Percentiles rank a stretch among this genome's conserved stretches.
Evolutionary conservation across 2,113 vertebrate genomes (phyloP).

Genomic region (Poeciliopsis turrubarensis): DNA sequence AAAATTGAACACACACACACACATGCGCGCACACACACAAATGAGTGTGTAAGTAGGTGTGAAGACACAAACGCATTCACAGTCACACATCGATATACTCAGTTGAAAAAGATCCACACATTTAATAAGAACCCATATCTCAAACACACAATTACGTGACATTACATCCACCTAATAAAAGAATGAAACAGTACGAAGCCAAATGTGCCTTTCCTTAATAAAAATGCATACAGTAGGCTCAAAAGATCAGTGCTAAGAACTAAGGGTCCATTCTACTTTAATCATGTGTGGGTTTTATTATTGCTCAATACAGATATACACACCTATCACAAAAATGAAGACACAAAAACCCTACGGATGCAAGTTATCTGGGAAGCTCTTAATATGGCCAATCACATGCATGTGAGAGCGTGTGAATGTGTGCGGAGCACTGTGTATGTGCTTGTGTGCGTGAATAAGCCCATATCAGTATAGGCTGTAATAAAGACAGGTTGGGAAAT

Average conservation of each 20-base stretch:
- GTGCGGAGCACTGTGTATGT: conserved; percentile 44
- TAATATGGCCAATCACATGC: conserved; percentile 77
- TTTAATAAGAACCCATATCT: conserved; percentile 14
- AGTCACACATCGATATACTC: conserved; percentile 20
- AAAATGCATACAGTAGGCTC: conserved; percentile 79
- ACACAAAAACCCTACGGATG: conserved; percentile 71
- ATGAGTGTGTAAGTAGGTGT: conserved; percentile 20
- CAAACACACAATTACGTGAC: conserved; percentile 63
- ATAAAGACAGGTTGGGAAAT: conserved; percentile 82
- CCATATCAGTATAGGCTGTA: conserved; percentile 78
- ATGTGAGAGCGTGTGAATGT: conserved; percentile 53
- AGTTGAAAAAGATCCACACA: conserved; percentile 23
- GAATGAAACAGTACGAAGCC: conserved; percentile 66
- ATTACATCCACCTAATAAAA: conserved; percentile 72
- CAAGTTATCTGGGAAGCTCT: conserved; percentile 74
- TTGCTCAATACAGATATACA: conserved; percentile 75
- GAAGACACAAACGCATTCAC: conserved; percentile 3
- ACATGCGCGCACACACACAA: conserved; percentile 6
- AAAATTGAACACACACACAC: conserved; percentile 20
- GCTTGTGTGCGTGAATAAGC: conserved; percentile 70
- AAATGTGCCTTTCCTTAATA: conserved; percentile 78
- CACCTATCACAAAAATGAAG: conserved; percentile 76
- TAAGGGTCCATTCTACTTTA: conserved; percentile 78
- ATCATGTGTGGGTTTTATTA: conserved; percentile 81
- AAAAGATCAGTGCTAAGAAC: conserved; percentile 78